Base-by-base conservation (phyloP, 2,888 invertebrate species). In the Tenthredo amoena region DNA sequence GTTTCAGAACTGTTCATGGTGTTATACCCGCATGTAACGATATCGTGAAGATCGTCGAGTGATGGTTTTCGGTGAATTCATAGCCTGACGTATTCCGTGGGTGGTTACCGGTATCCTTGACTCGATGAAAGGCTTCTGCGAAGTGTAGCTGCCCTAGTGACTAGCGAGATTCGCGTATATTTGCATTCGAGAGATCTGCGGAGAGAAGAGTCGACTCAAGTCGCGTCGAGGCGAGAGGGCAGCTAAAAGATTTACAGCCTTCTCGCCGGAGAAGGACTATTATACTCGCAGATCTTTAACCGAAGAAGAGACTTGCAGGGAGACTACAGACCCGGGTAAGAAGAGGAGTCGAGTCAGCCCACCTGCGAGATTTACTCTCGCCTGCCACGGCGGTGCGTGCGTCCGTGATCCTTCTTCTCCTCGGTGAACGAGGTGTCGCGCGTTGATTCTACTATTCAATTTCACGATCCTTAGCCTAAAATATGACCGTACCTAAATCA, bases 401-500 rank as follows among this genome's bases (percentile, higher is more conserved):
- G 55, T 47, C 68, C 68, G 47, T 34, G 68, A 68, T 68, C 65
- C 82, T 79, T 82, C 82, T 79, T 82, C 81, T 62, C 40, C 26
- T 21, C 10, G 77, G 50, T 77, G 81, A 62, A 81, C 81, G 81
- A 77, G 50, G 81, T 40, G 81, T 58, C 83, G 83, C 81, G 83
- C 83, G 83, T 83, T 83, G 91, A 91, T 91, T 91, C 89, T 87
- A 87, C 91, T 90, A 90, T 91, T 91, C 91, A 91, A 91, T 91
- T 91, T 91, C 90, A 90, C 90, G 89, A 91, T 89, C 91, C 88
- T 91, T 89, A 90, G 88, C 88, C 89, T 91, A 90, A 91, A 90
- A 91, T 91, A 91, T 88, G 89, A 87, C 89, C 88, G 88, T 87
- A 88, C 89, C 90, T 91, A 91, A 91, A 91, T 91, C 91, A 91